A percentile compares a stretch with the other conserved stretches of the same genome.
Conservation (phyloP, 2,797 vertebrate genomes). For the Macrochelys suwanniensis region DNA sequence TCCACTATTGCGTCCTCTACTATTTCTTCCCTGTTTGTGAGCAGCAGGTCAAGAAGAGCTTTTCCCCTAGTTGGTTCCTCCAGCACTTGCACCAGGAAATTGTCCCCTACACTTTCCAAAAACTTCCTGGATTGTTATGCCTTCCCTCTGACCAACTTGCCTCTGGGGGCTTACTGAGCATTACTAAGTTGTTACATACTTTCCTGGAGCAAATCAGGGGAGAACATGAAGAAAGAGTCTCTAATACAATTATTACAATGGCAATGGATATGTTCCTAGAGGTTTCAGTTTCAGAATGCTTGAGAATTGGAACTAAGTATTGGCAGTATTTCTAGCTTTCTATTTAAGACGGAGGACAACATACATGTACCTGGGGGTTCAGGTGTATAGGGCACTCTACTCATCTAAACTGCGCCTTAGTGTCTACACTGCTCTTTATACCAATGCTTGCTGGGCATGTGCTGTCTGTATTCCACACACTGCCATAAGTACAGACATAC, state of each 20-base stretch:
- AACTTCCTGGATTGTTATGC: no score
- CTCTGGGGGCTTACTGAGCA: neutral
- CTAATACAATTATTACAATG: neutral
- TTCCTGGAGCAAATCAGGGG: neutral
- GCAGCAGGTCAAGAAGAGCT: no score
- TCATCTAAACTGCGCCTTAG: neutral
- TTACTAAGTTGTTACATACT: neutral
- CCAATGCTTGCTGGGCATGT: neutral
- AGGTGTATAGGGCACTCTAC: neutral
- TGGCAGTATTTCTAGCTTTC: slow-evolving; percentile 16
- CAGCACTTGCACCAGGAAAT: no score
- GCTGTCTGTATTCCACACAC: neutral
- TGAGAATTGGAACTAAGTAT: neutral
- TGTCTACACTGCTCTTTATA: neutral
- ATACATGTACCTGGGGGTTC: no score
- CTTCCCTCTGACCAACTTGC: neutral
- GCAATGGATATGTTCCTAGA: neutral
- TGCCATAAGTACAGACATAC: neutral
- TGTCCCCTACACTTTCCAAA: no score
- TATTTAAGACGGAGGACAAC: slow-evolving; percentile 21
- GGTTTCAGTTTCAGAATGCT: neutral
- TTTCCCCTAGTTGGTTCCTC: no score
- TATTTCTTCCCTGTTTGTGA: no score
- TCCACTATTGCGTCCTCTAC: no score
- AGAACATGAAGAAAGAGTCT: neutral